Evolutionary conservation across 2,113 vertebrate genomes (phyloP), one percentile per base, ranked within the genome.

Genomic region (Pelecanus crispus): DNA sequence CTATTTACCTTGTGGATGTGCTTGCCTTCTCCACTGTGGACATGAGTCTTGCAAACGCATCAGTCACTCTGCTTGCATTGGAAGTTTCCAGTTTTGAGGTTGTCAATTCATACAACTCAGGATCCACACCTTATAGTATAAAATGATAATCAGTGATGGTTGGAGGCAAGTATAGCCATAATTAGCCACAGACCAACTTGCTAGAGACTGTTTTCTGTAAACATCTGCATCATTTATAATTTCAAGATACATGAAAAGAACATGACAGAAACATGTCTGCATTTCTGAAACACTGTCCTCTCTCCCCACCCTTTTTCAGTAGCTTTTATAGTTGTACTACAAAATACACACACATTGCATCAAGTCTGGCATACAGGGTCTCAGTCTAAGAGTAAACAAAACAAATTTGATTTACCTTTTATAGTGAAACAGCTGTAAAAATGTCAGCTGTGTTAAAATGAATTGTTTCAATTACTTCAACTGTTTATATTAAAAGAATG

Each of bases 1-100:
- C 3, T 15, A 47, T 91, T 95, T 97, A 99, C 99, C 99, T 99
- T 97, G 99, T 98, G 79, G 99, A 99, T 0, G 99, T 99, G 98
- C 99, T 99, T 96, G 99, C 99, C 97, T 99, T 99, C 97, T 99
- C 99, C 93, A 99, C 98, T 45, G 99, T 99, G 90, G 99, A 99
- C 99, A 99, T 99, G 49, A 99, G 98, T 94, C 99, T 99, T 71
- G 99, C 99, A 92, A 99, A 99, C 1, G 99, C 99, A 62, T 99
- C 99, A 0, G 98, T 99, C 94, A 99, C 98, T 63, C 75, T 98
- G 97, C 97, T 96, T 42, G 98, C 92, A 38, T 97, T 97, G 94
- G 98, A 97, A 45, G 98, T 83, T 91, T 99, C 99, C 98, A 99
- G 97, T 97, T 99, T 99, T 89, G 99, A 98, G 29, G 99, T 99